Evolutionary conservation across 2,888 invertebrate species (phyloP), one percentile per base, ranked within the genome.

Genomic region (Patella pellucida): DNA sequence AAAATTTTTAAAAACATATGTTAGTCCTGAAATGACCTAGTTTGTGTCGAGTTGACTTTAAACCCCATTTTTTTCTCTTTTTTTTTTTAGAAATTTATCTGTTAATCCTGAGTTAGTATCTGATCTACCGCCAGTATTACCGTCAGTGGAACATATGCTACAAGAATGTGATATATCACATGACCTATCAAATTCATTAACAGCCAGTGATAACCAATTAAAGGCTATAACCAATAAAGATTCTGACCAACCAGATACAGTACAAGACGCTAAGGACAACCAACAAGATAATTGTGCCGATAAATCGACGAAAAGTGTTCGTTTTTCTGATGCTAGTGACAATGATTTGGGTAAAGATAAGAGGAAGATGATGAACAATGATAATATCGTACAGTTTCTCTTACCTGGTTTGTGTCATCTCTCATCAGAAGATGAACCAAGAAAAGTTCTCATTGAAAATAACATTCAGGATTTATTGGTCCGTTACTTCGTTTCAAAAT

Each of bases 361-460:
- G 12, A 68, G 51, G 12, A 41, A 50, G n/a, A 73, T 41, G 50
- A 31, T 5, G 15, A 51, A 52, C 16, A 72, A 74, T 72, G 73
- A 81, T 93, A 96, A 97, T 90, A 92, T 96, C 70, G 91, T 97
- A 23, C 93, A 96, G 73, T 93, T 97, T 67, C 93, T 97, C 92
- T 92, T 97, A 78, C 97, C 97, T 3, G 96, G 96, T 1, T 91
- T 97, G 5, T 97, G 97, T 87, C 96, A 97, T 90, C 93, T 98
- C 83, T 82, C 96, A 54, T 96, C 97, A 31, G 97, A 97, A 92
- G 97, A 97, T 85, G 94, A 95, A 84, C 95, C 96, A 0, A 93
- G 97, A 82, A 94, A 94, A 87, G 94, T 96, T 78, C 92, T 97
- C 80, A 92, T 97, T 72, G 93, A 95, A 78, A 92, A 88, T 71